Evolutionary conservation across 1,140 invertebrate species (phyloP), one percentile per base, ranked within the genome.

Genomic region (Phocides pigmalion): DNA sequence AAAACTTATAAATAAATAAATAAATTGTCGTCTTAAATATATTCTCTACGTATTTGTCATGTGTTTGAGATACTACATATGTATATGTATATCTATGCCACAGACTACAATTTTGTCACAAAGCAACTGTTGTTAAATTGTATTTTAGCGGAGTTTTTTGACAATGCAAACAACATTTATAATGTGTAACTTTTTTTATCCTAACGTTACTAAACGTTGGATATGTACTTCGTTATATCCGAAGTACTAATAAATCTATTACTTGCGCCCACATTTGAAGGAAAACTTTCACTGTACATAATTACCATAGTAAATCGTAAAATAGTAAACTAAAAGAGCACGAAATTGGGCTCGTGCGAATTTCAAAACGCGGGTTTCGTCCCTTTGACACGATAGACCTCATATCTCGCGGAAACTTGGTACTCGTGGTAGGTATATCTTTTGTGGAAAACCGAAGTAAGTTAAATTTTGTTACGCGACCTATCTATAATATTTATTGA

Each of bases 361-460:
- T 53, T 37, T 15, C 11, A 53, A 37, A 53, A 53, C 32, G 15
- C 32, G 15, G 51, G 12, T 2, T 53, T 20, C 50, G 19, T 53
- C 35, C 50, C 50, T 53, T 53, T 39, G 44, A 47, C 22, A 46
- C 32, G 42, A 51, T 50, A 51, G 28, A 35, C 16, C 50, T 53
- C 32, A 53, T 39, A 53, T 53, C 50, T 19, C 50, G n/a, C 35
- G 1, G 2, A 53, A 53, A 53, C 50, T 53, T 20, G 4, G 50
- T 37, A 14, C 32, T 17, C 35, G 19, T 41, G 51, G 35, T 19
- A n/a, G n/a, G n/a, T 20, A 41, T 22, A 54, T 54, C 35, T 54
- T 54, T 54, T 54, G 51, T 41, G 37, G n/a, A 54, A 19, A 54
- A 37, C 51, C 37, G 19, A 54, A 54, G 35, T 54, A 41, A 41